Base-by-base conservation (phyloP, 1,140 invertebrate genomes). In the Hylyphantes graminicola region DNA sequence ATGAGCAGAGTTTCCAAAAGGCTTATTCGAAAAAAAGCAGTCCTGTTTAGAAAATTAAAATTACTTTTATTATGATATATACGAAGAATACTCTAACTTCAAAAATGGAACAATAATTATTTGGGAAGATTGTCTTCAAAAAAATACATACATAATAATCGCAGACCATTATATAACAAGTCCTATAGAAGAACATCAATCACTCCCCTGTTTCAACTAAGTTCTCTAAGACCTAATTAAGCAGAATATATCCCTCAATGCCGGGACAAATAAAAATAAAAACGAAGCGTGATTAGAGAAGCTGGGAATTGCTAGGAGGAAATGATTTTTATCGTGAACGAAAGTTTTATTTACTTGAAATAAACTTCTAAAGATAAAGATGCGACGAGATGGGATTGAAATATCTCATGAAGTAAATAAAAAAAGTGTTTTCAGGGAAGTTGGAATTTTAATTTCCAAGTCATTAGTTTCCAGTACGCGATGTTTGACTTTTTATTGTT, bases 211-310 rank as follows among this genome's bases (percentile, higher is more conserved):
- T 67, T 50, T 17, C 53, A 54, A 54, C 17, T 19, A 64, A 35
- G n/a, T 51, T 78, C 17, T 65, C 63, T 67, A 78, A 78, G 63
- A 54, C 76, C 63, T 78, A 78, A 78, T 78, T 78, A 78, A 78
- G 63, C 63, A 7, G n/a, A 51, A 51, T 78, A 35, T 55, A 78
- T 35, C 59, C 76, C 67, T 64, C 59, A 8, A 67, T 54, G 17
- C 10, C 51, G 19, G 50, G 7, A 10, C 19, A 13, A 55, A 11
- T 51, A 77, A 77, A 63, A 78, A n/a, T n/a, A 65, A 78, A 13
- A 78, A 9, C 7, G 21, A 53, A 59, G 12, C 55, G 76, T 67
- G 76, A 78, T 78, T 78, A 78, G 13, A n/a, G 74, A 17, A 12
- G 17, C 48, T 19, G 19, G 15, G 48, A 76, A 76, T 63, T 12